Base-by-base conservation (phyloP, 2,888 invertebrate genomes). In the Drosophila prolongata region DNA sequence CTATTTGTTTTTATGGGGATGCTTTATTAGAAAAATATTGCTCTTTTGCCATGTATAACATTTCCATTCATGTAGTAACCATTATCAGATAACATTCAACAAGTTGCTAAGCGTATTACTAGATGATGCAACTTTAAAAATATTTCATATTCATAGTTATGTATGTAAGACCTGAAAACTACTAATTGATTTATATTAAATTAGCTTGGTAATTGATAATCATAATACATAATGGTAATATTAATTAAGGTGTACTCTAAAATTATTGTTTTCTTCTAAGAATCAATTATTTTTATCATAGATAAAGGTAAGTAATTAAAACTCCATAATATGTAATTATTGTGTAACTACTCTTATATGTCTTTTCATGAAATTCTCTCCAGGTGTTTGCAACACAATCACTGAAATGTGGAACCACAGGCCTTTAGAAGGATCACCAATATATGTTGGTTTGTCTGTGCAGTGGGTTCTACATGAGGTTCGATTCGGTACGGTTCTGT, bases 1-100 rank as follows among this genome's bases (percentile, higher is more conserved):
- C 11, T 14, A 6, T 3, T 34, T 16, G 43, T 30, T 49, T 65
- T 84, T 71, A 55, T 30, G 40, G 40, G 55, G 47, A 67, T 64
- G 44, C 65, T 89, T 86, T 89, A 89, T 89, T 86, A 87, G 56
- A 89, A 86, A 86, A 87, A 89, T 89, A 86, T 89, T 86, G 85
- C 89, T 89, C 80, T 83, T 68, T 76, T 76, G 70, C 77, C 84
- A 86, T 67, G 75, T 65, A 78, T 88, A 86, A 84, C 86, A 81
- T 76, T 78, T 79, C 71, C 19, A 68, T 80, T 77, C 57, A 79
- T 87, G 78, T 64, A 76, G 40, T 87, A 79, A 87, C 70, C 70
- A 74, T 72, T 71, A 68, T 76, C 40, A 57, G 73, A 66, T 78
- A 88, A 83, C 80, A 77, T 77, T 88, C 74, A 80, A 77, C 77